Evolutionary conservation across 2,113 vertebrate species (phyloP).

Genomic region (Peucedramus taeniatus): DNA sequence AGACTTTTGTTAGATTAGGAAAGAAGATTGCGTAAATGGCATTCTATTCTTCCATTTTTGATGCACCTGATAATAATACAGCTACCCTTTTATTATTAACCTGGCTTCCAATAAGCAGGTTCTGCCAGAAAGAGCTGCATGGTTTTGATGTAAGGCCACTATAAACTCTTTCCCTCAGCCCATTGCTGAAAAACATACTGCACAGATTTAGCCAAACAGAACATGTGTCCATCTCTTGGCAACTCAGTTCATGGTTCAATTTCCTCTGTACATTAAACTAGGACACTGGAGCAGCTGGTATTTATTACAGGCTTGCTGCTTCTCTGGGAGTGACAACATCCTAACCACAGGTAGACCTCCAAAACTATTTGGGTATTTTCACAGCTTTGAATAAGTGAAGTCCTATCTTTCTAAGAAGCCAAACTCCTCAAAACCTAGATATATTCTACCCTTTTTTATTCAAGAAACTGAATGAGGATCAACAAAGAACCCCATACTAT

Average conservation of each 20-base stretch:
- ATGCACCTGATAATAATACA: neutral
- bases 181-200: neutral
- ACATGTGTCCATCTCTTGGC: neutral
- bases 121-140: neutral
- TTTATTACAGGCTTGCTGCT: neutral
- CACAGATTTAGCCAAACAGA: neutral
- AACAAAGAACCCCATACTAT: neutral
- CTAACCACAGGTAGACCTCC: neutral
- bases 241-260: neutral
- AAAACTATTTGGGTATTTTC: neutral
- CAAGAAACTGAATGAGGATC: neutral
- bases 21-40: neutral
- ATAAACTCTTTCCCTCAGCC: neutral
- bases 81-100: neutral
- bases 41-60: neutral
- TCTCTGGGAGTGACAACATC: neutral
- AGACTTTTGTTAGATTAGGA: neutral
- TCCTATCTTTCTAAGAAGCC: neutral
- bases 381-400: neutral
- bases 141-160: neutral
- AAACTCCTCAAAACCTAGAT: neutral
- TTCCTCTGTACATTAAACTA: neutral
- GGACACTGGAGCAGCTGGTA: neutral
- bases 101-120: neutral
- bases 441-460: neutral